Evolutionary conservation across 2,113 vertebrate species (phyloP).

Genomic region (Alouatta palliata): DNA sequence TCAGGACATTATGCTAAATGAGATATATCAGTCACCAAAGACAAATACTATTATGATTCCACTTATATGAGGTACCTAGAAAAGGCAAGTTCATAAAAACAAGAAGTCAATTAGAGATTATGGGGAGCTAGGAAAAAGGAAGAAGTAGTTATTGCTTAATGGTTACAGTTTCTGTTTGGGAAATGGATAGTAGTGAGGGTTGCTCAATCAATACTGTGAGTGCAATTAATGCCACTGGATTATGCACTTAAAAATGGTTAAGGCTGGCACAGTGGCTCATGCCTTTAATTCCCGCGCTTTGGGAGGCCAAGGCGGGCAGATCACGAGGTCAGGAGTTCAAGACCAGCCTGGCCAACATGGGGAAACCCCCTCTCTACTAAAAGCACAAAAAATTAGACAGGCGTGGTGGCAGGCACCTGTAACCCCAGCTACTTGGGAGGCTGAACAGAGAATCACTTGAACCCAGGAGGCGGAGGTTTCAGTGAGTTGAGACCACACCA

Average conservation of each 20-base stretch:
- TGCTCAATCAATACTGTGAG: not conserved
- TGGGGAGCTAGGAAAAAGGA: not conserved
- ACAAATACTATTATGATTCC: conserved; percentile 1
- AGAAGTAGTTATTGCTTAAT: not conserved
- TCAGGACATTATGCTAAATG: not conserved
- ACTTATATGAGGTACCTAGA: not conserved
- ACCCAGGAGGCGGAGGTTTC: no score
- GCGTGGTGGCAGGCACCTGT: no score
- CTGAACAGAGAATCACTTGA: no score
- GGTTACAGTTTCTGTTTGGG: conserved; percentile 5
- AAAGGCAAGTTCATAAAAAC: not conserved
- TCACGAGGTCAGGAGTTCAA: no score
- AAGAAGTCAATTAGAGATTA: not conserved
- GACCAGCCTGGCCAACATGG: no score
- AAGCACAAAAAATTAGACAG: no score
- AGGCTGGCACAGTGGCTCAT: no score
- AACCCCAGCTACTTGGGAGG: no score
- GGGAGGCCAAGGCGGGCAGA: no score
- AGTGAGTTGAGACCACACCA: no score
- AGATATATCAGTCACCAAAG: not conserved
- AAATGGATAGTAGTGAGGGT: not conserved
- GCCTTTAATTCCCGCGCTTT: no score
- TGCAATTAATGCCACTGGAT: not conserved
- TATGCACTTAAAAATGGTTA: not conserved
- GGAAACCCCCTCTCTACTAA: no score